Base-by-base conservation (phyloP, 2,888 invertebrate genomes). In the Heliconius cydno region DNA sequence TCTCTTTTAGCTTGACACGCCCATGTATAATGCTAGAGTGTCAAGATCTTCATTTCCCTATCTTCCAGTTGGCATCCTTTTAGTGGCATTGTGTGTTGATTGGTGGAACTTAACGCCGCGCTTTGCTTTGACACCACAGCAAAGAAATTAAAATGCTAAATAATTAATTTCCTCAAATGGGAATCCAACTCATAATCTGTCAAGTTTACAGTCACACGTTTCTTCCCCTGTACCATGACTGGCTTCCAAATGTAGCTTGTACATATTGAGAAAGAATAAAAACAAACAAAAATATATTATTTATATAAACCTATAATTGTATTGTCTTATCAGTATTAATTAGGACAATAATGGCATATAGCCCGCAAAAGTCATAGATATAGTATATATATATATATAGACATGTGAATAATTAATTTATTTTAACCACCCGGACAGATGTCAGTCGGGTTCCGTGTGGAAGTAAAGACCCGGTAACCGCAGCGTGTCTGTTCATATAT, bases 361-460 rank as follows among this genome's bases (percentile, higher is more conserved):
- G 10, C n/a, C 12, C 3, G n/a, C n/a, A 1, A 60, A 19, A 22
- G n/a, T 7, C 34, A 67, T 70, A 72, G 13, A 63, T 63, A 25
- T 28, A 28, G 15, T 25, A 25, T n/a, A 28, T 22, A 34, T 2
- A 30, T 30, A 30, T 28, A 3, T 12, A 57, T 75, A 75, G 41
- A 63, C 19, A 63, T 71, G 68, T 60, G 79, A 79, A 78, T 78
- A 79, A 81, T 82, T 83, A 82, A 83, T 83, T 83, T 80, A 80
- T 80, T 83, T 83, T 79, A 80, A 82, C 81, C 83, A 81, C 82
- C 78, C 75, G 79, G 82, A 83, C 83, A 83, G 83, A 82, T 82
- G 83, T 82, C 83, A 80, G 83, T 78, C 68, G 80, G 75, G 78
- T 79, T 81, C 82, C 77, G 79, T 76, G 75, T 81, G 81, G 81